Percentiles rank a stretch among this genome's conserved stretches.
phyloP scores from a whole-genome alignment of 2,888 invertebrate genomes.

The Xestia rhomboidea region DNA sequence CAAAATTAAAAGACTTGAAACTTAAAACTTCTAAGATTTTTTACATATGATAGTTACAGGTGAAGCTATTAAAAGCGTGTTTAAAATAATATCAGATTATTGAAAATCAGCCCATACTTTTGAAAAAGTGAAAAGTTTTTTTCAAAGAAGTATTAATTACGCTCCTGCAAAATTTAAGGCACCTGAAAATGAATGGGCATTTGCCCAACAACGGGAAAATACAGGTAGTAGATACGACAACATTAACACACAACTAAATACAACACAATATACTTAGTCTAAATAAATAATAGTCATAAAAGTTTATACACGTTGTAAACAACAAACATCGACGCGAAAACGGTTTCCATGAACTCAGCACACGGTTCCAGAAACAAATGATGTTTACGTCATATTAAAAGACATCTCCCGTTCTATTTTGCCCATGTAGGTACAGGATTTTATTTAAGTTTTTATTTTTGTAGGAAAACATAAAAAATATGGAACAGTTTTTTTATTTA shows the following conservation, averaged over 20 bases:
- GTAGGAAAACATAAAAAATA: neutral
- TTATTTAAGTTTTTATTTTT: neutral
- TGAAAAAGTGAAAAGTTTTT: no score
- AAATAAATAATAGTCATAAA: constrained; percentile 9
- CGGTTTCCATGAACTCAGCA: neutral
- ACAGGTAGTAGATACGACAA: constrained; percentile 43
- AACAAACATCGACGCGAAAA: neutral
- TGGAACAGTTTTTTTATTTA: no score
- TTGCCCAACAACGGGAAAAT: neutral
- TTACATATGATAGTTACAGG: no score
- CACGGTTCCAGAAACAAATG: neutral
- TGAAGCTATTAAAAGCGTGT: no score
- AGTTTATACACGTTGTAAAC: neutral
- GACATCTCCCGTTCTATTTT: neutral
- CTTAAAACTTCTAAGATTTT: no score
- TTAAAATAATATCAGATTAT: neutral
- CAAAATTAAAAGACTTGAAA: no score
- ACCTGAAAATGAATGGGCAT: constrained; percentile 28
- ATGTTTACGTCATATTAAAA: neutral
- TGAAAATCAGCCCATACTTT: neutral
- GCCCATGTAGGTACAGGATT: neutral
- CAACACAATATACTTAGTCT: neutral
- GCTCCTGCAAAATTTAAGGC: neutral
- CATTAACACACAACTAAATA: constrained; percentile 37
- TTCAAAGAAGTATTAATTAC: neutral